Evolutionary conservation across 2,888 invertebrate species (phyloP), one percentile per base, ranked within the genome.

Genomic region (Diloba caeruleocephala): DNA sequence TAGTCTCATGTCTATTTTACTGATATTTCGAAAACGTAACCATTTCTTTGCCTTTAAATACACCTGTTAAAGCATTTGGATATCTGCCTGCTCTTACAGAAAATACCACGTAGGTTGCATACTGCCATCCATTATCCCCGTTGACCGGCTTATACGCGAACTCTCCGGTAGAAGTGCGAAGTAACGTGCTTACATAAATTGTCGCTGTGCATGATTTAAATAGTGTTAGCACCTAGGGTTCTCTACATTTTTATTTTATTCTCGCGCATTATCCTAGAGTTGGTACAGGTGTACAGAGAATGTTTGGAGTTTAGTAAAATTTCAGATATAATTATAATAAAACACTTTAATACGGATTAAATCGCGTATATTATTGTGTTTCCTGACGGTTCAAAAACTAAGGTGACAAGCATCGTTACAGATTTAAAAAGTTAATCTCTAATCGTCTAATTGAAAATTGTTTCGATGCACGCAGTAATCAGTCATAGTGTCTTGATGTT

Each of bases 181-280:
- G 52, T 62, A 69, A 74, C 76, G 81, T 68, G 76, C 70, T 68
- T 59, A 70, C 76, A 75, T 81, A 81, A 79, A 81, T 73, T 74
- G 78, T 70, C 68, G 56, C 70, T 68, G 74, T 45, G 67, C 66
- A 79, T 82, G 82, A 82, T 82, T 81, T 79, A 82, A 77, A 81
- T 65, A 82, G 75, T 76, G 78, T 74, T 79, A 71, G 76, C 81
- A 77, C 76, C 77, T 71, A 65, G 68, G 59, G 53, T 48, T 67
- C 61, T 57, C 57, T 71, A 73, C 73, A 80, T 78, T 81, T 81
- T 80, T 81, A 81, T 81, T 74, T 49, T 69, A 54, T 59, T 57
- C 63, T 56, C 64, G n/a, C n/a, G n/a, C 68, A 78, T 77, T 71
- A 67, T 74, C 71, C 71, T 57, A 63, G 63, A 65, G 57, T 72